phyloP scores from a whole-genome alignment of 2,797 vertebrate species.

The Acrossocheilus wenchowensis region DNA sequence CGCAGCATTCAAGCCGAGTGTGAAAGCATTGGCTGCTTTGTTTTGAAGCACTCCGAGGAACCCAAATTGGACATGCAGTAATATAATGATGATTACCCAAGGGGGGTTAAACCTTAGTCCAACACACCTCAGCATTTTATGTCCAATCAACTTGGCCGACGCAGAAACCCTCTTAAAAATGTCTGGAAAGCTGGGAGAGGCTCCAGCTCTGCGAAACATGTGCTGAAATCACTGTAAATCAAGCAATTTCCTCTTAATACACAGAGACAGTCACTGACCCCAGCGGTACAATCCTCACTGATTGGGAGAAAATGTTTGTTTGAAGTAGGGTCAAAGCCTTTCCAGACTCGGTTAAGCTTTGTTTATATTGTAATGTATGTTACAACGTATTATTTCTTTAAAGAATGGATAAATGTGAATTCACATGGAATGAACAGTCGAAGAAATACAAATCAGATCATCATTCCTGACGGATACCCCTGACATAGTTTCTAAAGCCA shows the following conservation, averaged over 20 bases:
- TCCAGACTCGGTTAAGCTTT: slow-evolving; percentile 70
- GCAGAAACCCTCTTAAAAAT: slow-evolving; percentile 25
- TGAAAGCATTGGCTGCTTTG: slow-evolving; percentile 56
- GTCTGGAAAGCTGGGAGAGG: slow-evolving; percentile 31
- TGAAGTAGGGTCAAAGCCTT: slow-evolving; percentile 79
- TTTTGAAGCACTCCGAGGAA: slow-evolving; percentile 28
- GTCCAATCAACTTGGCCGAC: slow-evolving; percentile 50
- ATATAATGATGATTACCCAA: slow-evolving; percentile 49
- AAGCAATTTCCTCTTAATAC: slow-evolving; percentile 76
- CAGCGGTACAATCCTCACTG: slow-evolving; percentile 72
- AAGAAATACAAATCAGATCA: slow-evolving; percentile 62
- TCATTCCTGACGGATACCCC: slow-evolving; percentile 68
- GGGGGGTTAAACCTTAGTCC: slow-evolving; percentile 28
- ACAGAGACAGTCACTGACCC: slow-evolving; percentile 75
- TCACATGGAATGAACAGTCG: background rate
- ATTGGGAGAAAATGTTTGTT: slow-evolving; percentile 80
- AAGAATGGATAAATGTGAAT: slow-evolving; percentile 47
- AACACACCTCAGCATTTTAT: slow-evolving; percentile 47
- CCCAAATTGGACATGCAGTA: slow-evolving; percentile 48
- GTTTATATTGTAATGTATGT: slow-evolving; percentile 42
- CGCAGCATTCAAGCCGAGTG: slow-evolving; percentile 40
- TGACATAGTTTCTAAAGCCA: slow-evolving; percentile 75
- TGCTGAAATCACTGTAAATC: slow-evolving; percentile 75
- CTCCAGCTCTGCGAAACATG: slow-evolving; percentile 44
- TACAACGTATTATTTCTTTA: slow-evolving; percentile 49